phyloP scores from a whole-genome alignment of 2,888 invertebrate genomes.

The Drosophila monieri region DNA sequence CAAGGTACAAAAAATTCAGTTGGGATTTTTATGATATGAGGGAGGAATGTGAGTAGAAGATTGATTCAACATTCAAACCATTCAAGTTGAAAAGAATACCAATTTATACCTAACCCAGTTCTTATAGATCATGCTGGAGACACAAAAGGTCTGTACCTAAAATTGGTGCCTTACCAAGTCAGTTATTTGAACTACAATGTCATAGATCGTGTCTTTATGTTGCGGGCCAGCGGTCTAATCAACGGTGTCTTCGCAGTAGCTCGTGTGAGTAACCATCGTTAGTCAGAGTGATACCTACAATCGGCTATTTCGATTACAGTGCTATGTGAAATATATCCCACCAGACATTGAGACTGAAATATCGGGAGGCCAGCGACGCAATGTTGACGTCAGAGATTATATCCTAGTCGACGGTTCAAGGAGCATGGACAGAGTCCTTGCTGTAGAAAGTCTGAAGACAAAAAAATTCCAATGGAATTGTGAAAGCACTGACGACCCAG shows the following conservation, averaged over 20 bases:
- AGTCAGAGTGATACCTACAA: constrained; percentile 1
- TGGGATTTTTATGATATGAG: constrained; percentile 34
- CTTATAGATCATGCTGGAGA: not conserved
- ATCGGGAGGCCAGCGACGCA: constrained; percentile 20
- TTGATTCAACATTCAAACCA: not conserved
- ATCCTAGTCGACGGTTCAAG: constrained; percentile 11
- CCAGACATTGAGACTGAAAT: constrained; percentile 16
- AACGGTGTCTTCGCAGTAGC: constrained; percentile 15
- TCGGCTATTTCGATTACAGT: constrained; percentile 16
- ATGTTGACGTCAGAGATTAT: not conserved
- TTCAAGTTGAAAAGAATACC: not conserved
- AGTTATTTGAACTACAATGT: not conserved
- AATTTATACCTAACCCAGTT: constrained; percentile 9
- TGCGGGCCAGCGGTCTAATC: constrained; percentile 11
- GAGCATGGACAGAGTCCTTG: constrained; percentile 2
- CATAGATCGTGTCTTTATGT: not conserved
- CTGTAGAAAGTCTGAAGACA: rapidly evolving
- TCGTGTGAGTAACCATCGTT: constrained; percentile 37
- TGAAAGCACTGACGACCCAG: constrained; percentile 8
- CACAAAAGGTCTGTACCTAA: constrained; percentile 5
- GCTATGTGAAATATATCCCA: constrained; percentile 21
- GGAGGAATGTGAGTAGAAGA: constrained; percentile 30
- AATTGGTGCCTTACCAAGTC: constrained; percentile 3
- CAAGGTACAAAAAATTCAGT: not conserved
- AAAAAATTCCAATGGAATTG: constrained; percentile 27